Percentiles rank a stretch among this genome's conserved stretches.
Conservation (phyloP, 2,888 invertebrate genomes). For the Cataglyphis cursor region DNA sequence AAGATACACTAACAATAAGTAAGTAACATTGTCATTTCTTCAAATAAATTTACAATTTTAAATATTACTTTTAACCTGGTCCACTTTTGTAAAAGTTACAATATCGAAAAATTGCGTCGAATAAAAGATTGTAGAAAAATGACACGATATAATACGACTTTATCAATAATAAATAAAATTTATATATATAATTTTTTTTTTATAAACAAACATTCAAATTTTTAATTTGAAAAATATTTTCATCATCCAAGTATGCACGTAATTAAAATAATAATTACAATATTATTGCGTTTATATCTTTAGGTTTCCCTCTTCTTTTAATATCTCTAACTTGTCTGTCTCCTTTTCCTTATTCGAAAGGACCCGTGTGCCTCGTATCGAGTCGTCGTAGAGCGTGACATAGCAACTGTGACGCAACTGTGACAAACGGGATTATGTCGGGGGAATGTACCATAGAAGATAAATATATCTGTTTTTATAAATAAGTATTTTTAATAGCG, state of each 20-base stretch:
- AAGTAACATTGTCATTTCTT: background rate
- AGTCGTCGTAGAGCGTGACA: slow-evolving; percentile 1
- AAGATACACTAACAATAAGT: background rate
- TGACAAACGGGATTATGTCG: background rate
- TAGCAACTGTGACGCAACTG: background rate
- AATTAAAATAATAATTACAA: background rate
- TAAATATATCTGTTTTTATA: background rate
- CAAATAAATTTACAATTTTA: background rate
- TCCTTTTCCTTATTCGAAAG: background rate
- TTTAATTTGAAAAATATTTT: background rate
- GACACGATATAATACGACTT: background rate
- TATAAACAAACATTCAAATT: background rate
- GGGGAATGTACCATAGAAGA: no score
- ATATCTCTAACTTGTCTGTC: background rate
- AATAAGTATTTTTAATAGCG: background rate
- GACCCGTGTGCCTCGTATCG: no score
- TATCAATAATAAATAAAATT: background rate
- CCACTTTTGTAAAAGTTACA: background rate
- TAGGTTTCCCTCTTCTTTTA: background rate
- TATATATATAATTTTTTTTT: background rate
- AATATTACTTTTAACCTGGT: background rate
- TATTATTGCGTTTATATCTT: background rate
- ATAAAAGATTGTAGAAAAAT: background rate
- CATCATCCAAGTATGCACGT: background rate
- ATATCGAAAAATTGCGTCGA: background rate